phyloP scores from a whole-genome alignment of 92 coral and sea anemone species.

The Diadumene lineata region DNA sequence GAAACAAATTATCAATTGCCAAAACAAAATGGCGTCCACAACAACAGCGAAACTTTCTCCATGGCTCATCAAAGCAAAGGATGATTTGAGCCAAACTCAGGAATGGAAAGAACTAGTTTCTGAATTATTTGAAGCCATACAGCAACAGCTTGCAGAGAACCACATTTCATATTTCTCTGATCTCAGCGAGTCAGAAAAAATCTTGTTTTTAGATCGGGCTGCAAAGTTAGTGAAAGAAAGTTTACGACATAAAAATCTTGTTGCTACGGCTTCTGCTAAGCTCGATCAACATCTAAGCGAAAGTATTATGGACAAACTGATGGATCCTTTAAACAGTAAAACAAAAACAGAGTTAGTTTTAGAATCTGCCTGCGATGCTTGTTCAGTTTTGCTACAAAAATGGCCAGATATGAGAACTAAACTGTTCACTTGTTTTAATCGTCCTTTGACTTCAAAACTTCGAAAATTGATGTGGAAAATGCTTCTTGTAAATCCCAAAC shows the following conservation, averaged over 20 bases:
- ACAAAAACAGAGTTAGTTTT: slow-evolving; percentile 73
- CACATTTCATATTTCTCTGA: slow-evolving; percentile 79
- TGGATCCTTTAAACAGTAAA: slow-evolving; percentile 53
- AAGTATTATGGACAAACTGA: slow-evolving; percentile 43
- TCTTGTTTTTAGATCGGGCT: slow-evolving; percentile 81
- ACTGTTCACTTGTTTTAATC: slow-evolving; percentile 65
- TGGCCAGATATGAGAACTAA: slow-evolving; percentile 77
- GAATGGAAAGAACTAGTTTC: slow-evolving; percentile 79
- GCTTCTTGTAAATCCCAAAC: slow-evolving; percentile 55
- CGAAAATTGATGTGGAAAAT: slow-evolving; percentile 74
- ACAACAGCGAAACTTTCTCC: slow-evolving; percentile 28
- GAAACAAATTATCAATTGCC: neutral
- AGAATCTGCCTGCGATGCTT: slow-evolving; percentile 55
- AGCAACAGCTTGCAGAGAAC: slow-evolving; percentile 81
- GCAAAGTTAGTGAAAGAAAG: slow-evolving; percentile 68
- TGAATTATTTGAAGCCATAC: slow-evolving; percentile 75
- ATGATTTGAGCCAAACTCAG: slow-evolving; percentile 56
- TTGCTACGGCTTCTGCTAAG: slow-evolving; percentile 55
- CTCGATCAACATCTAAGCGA: slow-evolving; percentile 75
- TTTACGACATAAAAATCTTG: slow-evolving; percentile 49
- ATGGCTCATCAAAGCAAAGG: slow-evolving; percentile 74
- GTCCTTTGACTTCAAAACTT: slow-evolving; percentile 64
- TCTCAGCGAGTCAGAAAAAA: slow-evolving; percentile 79
- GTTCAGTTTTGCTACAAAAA: slow-evolving; percentile 60
- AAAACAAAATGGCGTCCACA: slow-evolving; percentile 72